A percentile compares a stretch with the other conserved stretches of the same genome.
Evolutionary conservation across 2,797 vertebrate genomes (phyloP).

Genomic region (Macropodus opercularis): DNA sequence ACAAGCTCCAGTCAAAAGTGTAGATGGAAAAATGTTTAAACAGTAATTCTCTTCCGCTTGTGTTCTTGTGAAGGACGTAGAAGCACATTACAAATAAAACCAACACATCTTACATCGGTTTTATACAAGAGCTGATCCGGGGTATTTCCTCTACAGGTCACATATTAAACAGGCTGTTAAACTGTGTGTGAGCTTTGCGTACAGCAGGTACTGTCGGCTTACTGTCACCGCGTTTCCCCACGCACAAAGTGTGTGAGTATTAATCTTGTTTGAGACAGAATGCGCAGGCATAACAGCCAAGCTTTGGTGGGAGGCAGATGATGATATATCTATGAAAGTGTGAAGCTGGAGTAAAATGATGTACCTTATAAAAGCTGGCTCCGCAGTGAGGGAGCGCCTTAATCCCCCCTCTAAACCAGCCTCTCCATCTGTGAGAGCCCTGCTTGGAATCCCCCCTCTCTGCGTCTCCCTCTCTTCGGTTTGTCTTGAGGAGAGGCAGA

Average conservation of each 20-base stretch:
- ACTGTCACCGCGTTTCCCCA: slow-evolving; percentile 73
- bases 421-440: slow-evolving; percentile 75
- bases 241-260: slow-evolving; percentile 64
- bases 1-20: slow-evolving; percentile 19
- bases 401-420: slow-evolving; percentile 76
- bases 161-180: slow-evolving; percentile 67
- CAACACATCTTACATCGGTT: not conserved
- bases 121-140: slow-evolving; percentile 16
- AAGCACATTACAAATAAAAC: not conserved
- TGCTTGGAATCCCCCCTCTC: slow-evolving; percentile 65
- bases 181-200: slow-evolving; percentile 67
- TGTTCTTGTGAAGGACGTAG: slow-evolving; percentile 31
- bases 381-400: slow-evolving; percentile 71
- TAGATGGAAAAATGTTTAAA: slow-evolving; percentile 17
- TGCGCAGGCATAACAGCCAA: slow-evolving; percentile 66
- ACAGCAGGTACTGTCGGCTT: slow-evolving; percentile 74
- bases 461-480: slow-evolving; percentile 47
- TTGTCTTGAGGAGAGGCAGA: slow-evolving; percentile 68
- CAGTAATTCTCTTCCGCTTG: slow-evolving; percentile 8
- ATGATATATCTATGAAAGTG: slow-evolving; percentile 78
- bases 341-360: slow-evolving; percentile 78
- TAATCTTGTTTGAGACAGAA: slow-evolving; percentile 79
- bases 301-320: slow-evolving; percentile 75
- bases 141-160: slow-evolving; percentile 50
- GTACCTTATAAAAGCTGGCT: slow-evolving; percentile 78